Conservation (phyloP, 2,113 vertebrate species). For the Peromyscus leucopus region DNA sequence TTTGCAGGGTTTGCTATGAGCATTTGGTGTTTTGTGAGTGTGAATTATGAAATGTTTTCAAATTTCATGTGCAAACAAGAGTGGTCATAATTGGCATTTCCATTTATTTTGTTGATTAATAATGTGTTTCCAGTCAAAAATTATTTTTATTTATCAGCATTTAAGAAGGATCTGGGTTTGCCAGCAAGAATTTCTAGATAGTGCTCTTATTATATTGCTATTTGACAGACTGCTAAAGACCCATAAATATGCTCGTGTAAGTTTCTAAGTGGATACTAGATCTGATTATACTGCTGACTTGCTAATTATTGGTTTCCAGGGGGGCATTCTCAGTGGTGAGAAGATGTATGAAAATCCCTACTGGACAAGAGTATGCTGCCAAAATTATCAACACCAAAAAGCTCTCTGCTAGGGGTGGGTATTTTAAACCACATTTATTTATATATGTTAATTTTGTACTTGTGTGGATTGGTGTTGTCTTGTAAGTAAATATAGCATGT, state of each 20-base stretch:
- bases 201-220: background rate
- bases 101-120: constrained; percentile 52
- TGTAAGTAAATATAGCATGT: constrained; percentile 12
- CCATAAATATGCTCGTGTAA: background rate
- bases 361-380: constrained; percentile 97
- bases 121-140: constrained; percentile 46
- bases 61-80: constrained; percentile 31
- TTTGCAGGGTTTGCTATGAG: constrained; percentile 52
- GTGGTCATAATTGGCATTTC: background rate
- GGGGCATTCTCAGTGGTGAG: constrained; percentile 98
- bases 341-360: constrained; percentile 97
- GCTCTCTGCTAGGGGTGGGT: constrained; percentile 96
- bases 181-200: constrained; percentile 8
- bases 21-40: constrained; percentile 68
- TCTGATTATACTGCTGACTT: constrained; percentile 75
- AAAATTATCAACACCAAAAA: constrained; percentile 99
- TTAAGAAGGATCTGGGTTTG: background rate
- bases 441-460: constrained; percentile 47
- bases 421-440: constrained; percentile 68
- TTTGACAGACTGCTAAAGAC: background rate
- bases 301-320: constrained; percentile 88
- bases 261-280: background rate
- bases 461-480: constrained; percentile 29
- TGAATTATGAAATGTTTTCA: constrained; percentile 25
- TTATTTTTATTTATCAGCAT: constrained; percentile 32